Conservation (phyloP, 1,140 invertebrate species). For the Limonius californicus region DNA sequence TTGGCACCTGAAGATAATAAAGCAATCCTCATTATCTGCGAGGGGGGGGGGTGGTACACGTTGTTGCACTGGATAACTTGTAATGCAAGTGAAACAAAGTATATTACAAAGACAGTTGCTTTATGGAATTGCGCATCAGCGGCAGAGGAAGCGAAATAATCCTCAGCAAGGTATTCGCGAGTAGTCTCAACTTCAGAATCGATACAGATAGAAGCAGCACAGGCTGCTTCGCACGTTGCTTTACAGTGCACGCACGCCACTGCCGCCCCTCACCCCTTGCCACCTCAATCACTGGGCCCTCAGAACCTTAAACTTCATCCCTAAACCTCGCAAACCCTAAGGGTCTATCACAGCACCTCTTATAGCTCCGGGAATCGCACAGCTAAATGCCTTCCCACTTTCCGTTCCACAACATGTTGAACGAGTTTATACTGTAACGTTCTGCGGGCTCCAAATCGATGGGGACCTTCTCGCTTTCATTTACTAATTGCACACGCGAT, state of each 20-base stretch:
- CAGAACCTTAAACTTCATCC: conserved; percentile 9
- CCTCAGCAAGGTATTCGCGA: background rate
- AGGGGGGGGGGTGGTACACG: no score
- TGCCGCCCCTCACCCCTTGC: background rate
- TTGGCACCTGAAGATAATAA: no score
- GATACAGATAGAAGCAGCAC: background rate
- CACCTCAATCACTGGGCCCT: background rate
- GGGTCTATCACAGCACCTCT: conserved; percentile 9
- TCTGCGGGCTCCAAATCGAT: background rate
- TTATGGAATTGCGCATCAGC: conserved; percentile 4
- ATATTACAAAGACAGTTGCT: background rate
- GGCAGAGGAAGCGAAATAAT: background rate
- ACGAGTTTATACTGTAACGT: background rate
- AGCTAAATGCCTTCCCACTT: conserved; percentile 13
- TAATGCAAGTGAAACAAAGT: background rate
- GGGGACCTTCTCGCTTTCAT: background rate
- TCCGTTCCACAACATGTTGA: conserved; percentile 11
- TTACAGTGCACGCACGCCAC: background rate
- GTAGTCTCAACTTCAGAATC: conserved; percentile 1
- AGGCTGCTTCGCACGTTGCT: background rate
- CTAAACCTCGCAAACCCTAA: conserved; percentile 9
- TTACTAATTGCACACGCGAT: conserved; percentile 3
- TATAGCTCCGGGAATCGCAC: conserved; percentile 9
- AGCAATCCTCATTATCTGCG: no score
- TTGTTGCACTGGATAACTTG: background rate